Conservation (phyloP, 2,888 invertebrate species). For the Mesorhabditis sp. region DNA sequence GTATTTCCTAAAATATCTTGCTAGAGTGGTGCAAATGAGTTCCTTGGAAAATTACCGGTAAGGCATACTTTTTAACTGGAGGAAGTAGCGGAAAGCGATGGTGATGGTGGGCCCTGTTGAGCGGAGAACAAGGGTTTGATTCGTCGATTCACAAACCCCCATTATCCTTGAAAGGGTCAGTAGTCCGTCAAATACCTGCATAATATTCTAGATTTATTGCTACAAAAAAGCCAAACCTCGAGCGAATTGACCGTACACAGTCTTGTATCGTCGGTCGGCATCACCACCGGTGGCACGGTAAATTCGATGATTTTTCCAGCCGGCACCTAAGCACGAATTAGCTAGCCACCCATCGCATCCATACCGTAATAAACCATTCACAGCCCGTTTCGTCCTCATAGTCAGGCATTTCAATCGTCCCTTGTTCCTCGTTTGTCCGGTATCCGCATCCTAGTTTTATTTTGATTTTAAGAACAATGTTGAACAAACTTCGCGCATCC, state of each 20-base stretch:
- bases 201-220: neutral
- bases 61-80: neutral
- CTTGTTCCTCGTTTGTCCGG: slow-evolving; percentile 26
- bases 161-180: neutral
- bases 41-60: too few species aligned
- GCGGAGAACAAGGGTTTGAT: slow-evolving; percentile 10
- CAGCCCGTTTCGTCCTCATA: slow-evolving; percentile 30
- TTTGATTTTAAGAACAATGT: neutral
- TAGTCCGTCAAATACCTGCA: slow-evolving; percentile 21
- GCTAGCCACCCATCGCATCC: neutral
- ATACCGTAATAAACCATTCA: slow-evolving; percentile 21
- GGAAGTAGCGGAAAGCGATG: slow-evolving; percentile 17
- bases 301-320: slow-evolving; percentile 36
- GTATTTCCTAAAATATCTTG: neutral
- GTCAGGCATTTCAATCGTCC: slow-evolving; percentile 22
- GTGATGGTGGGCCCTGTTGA: slow-evolving; percentile 35
- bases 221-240: slow-evolving; percentile 18
- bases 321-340: neutral
- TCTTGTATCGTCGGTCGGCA: slow-evolving; percentile 27
- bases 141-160: neutral
- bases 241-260: slow-evolving; percentile 44
- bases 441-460: slow-evolving; percentile 28
- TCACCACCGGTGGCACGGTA: slow-evolving; percentile 29
- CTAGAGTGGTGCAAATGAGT: neutral
- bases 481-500: neutral